These are phyloP conservation scores for Acropternis orthonyx DNA, from an alignment of 2,797 vertebrate genomes.

Conservation along the genomic window DNA sequence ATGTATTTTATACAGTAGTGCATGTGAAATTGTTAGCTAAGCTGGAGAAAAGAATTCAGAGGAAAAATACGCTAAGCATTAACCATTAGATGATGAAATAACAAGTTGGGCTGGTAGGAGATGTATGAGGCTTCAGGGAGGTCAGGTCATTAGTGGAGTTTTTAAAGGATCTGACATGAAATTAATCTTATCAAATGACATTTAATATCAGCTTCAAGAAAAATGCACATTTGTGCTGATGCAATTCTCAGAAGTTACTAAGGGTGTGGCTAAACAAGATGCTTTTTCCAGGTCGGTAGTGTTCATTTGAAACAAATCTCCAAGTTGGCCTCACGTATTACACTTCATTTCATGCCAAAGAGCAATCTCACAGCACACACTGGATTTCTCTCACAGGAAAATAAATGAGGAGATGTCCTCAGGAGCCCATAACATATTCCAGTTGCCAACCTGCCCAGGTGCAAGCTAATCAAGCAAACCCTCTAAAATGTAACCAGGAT, in stretches of 20 bases:
- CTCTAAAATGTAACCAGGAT: background rate
- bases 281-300: background rate
- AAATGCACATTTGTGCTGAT: background rate
- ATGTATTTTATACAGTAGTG: background rate
- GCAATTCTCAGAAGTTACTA: background rate
- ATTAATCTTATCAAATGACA: background rate
- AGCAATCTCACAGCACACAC: background rate
- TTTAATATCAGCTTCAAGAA: background rate
- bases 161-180: background rate
- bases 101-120: background rate
- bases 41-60: background rate
- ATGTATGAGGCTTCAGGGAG: background rate
- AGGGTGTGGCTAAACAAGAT: background rate
- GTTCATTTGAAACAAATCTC: background rate
- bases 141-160: background rate
- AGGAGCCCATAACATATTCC: background rate
- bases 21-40: background rate
- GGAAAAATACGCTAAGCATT: background rate
- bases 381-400: background rate
- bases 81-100: background rate
- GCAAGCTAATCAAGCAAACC: background rate
- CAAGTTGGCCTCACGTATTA: fast-evolving
- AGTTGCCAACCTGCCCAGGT: background rate
- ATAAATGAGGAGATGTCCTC: background rate
- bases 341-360: background rate